Conservation (phyloP, 1,140 invertebrate genomes). For the Euura lappo region DNA sequence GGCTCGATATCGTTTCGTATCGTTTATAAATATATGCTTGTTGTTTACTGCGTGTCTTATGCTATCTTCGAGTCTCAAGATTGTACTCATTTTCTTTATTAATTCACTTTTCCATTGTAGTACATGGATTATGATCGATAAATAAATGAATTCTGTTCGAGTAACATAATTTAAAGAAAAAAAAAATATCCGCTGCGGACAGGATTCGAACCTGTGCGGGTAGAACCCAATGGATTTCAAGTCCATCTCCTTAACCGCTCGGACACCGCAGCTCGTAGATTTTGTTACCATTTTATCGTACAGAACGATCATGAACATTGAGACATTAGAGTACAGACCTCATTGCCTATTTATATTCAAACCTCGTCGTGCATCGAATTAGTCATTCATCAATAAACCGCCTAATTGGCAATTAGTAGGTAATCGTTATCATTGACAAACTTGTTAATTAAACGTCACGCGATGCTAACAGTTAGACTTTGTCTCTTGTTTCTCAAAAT, state of each 20-base stretch:
- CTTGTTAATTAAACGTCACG: too few relatives aligned
- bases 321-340: too few relatives aligned
- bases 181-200: constrained; percentile 70
- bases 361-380: too few relatives aligned
- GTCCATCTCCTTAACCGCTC: constrained; percentile 81
- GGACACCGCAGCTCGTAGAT: constrained; percentile 64
- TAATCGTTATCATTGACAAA: too few relatives aligned
- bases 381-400: too few relatives aligned
- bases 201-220: constrained; percentile 86
- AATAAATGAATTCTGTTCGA: not conserved
- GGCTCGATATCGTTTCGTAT: too few relatives aligned
- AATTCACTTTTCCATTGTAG: not conserved
- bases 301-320: not conserved
- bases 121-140: not conserved
- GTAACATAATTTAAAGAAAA: constrained; percentile 21
- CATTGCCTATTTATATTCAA: too few relatives aligned
- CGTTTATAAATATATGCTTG: too few relatives aligned
- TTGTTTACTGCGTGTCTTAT: constrained; percentile 9
- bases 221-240: constrained; percentile 83
- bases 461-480: too few relatives aligned
- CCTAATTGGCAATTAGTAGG: too few relatives aligned
- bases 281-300: not conserved
- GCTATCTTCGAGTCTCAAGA: constrained; percentile 7
- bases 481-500: too few relatives aligned
- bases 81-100: not conserved